Base-by-base conservation (phyloP, 2,888 invertebrate genomes). In the Eumacrocentrus americanus region DNA sequence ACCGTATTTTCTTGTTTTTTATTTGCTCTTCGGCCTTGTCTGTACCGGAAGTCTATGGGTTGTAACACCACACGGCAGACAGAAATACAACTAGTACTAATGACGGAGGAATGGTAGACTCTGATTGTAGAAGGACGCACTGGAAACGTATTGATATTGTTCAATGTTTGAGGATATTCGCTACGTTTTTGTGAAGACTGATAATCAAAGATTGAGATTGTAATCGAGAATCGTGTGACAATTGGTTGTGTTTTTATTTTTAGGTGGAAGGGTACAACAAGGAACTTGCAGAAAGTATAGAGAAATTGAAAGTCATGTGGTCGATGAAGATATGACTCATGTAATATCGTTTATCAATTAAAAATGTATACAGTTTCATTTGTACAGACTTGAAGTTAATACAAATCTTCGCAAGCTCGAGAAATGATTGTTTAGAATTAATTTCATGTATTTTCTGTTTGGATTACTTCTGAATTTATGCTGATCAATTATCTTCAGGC, bases 11-110 rank as follows among this genome's bases (percentile, higher is more conserved):
- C 57, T 20, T 46, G n/a, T 55, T 25, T 12, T 29, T 18, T 20
- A 48, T 47, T 35, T 48, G 58, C 58, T 61, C 14, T 47, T 25
- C 47, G 6, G 14, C 16, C 38, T 3, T 47, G n/a, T 11, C 9
- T 60, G 62, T 58, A 63, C 65, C 65, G 65, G 62, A 67, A 67
- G 60, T 63, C 48, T 56, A 42, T 44, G 42, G 34, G 53, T 54
- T 59, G 47, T 62, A n/a, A n/a, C 60, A 46, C 56, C 52, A 51
- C 42, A 56, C 57, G 59, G 60, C 59, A 65, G 62, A 61, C 62
- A 62, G 64, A 61, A 67, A 58, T 60, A 55, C 58, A n/a, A 9
- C 12, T 18, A 34, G 12, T 18, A 9, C 23, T 56, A 62, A 60
- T 64, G 64, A 60, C 60, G 62, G 60, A 44, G 58, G 50, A 40